Evolutionary conservation across 2,888 invertebrate species (phyloP).

Genomic region (Notodonta ziczac): DNA sequence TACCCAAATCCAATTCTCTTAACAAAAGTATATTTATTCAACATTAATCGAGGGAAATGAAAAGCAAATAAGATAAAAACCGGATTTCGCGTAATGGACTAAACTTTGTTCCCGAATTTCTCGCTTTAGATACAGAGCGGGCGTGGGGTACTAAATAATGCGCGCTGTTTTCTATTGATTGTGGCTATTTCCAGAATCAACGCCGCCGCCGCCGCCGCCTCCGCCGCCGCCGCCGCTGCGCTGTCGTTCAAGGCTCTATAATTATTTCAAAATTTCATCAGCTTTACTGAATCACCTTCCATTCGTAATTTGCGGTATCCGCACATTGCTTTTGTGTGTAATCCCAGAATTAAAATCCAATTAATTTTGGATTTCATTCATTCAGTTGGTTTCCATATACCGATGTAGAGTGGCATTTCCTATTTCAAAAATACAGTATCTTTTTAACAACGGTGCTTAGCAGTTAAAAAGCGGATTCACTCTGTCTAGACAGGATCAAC

Average conservation of each 20-base stretch:
- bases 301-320: background rate
- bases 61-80: slow-evolving; percentile 39
- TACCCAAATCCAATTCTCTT: background rate
- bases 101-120: slow-evolving; percentile 30
- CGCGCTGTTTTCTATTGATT: slow-evolving; percentile 63
- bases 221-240: slow-evolving; percentile 18
- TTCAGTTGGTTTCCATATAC: background rate
- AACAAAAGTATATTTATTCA: slow-evolving; percentile 15
- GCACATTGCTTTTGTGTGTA: background rate
- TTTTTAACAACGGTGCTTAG: background rate
- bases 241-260: slow-evolving; percentile 21
- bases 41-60: slow-evolving; percentile 28
- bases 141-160: slow-evolving; percentile 52
- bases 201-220: slow-evolving; percentile 30
- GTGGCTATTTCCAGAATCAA: slow-evolving; percentile 62
- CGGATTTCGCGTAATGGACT: slow-evolving; percentile 30
- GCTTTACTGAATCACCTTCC: slow-evolving; percentile 14
- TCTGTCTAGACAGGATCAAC: too few relatives aligned
- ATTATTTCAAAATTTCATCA: slow-evolving; percentile 33
- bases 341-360: background rate
- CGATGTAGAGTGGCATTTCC: background rate
- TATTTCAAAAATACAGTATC: background rate
- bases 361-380: background rate
- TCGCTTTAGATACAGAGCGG: slow-evolving; percentile 30
- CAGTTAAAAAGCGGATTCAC: background rate